Evolutionary conservation across 2,888 invertebrate genomes (phyloP).

Genomic region (Julus scanicus): DNA sequence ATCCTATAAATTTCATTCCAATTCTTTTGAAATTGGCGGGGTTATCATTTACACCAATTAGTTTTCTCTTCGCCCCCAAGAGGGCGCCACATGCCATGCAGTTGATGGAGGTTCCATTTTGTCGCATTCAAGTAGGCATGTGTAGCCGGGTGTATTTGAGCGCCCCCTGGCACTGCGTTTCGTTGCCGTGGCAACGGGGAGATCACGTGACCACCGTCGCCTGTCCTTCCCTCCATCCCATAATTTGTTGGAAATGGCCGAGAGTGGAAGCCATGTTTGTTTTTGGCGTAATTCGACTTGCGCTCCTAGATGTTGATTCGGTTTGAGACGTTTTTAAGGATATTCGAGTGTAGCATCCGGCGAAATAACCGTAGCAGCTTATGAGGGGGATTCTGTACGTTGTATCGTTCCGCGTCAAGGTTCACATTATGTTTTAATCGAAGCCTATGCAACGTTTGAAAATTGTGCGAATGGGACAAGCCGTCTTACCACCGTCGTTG

Average conservation of each 20-base stretch:
- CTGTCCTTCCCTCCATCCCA: constrained; percentile 10
- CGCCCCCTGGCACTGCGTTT: constrained; percentile 21
- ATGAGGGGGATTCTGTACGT: constrained; percentile 27
- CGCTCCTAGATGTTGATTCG: constrained; percentile 46
- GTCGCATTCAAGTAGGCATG: not conserved
- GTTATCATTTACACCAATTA: not conserved
- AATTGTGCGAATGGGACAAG: constrained; percentile 44
- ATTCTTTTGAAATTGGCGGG: constrained; percentile 5
- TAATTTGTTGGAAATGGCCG: constrained; percentile 49
- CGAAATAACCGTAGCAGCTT: not conserved
- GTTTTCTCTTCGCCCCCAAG: not conserved
- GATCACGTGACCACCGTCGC: constrained; percentile 38
- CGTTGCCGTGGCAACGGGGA: not conserved
- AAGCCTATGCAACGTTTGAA: constrained; percentile 47
- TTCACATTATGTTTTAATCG: constrained; percentile 34
- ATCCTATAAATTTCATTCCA: no score
- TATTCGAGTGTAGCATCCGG: constrained; percentile 41
- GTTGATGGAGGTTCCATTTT: not conserved
- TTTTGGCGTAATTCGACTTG: constrained; percentile 44
- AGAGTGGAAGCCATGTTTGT: constrained; percentile 49
- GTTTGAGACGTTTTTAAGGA: constrained; percentile 50
- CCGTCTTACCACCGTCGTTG: constrained; percentile 46
- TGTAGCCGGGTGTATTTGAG: not conserved
- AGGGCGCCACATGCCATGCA: not conserved
- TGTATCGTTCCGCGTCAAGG: not conserved